Evolutionary conservation across 1,140 invertebrate species (phyloP), one percentile per base, ranked within the genome.

Genomic region (Melitaea cinxia): DNA sequence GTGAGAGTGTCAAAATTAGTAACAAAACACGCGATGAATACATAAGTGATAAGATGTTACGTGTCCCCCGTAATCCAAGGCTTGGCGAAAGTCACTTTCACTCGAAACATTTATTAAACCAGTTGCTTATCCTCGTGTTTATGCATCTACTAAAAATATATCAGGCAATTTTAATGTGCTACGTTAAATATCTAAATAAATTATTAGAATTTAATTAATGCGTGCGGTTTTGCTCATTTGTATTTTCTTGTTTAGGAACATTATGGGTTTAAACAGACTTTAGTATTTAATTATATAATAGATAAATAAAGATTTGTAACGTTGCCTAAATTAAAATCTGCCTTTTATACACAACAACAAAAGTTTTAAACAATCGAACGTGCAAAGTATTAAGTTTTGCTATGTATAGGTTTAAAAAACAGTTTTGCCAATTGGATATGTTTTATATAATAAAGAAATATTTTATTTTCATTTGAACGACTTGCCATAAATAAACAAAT

Each of bases 41-140:
- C 65, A 53, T 65, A 77, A 75, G 70, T 77, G 72, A 75, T 77
- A 75, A 64, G 33, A 65, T 37, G 64, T 75, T 71, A 70, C 70
- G 75, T 73, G 50, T 49, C 66, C 65, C 37, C 53, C 49, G 73
- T 75, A 75, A 75, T 72, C 70, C 72, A 71, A 74, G 72, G 73
- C 70, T 72, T 57, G 70, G 75, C 69, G 75, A 77, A 77, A 77
- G 75, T 72, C 35, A 67, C 75, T 77, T 75, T 77, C 75, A 65
- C 75, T 69, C 62, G 53, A 30, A 42, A 10, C 49, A 64, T 64
- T 68, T 71, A 68, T 68, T 68, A 71, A 73, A 73, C 66, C 61
- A 67, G 72, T 74, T 74, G 53, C 56, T 67, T 70, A 70, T 73
- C 63, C 72, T 67, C 57, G 17, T 37, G 53, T 58, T 67, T 70